phyloP scores from a whole-genome alignment of 1,140 invertebrate genomes.

The Aphaenogaster rudis region DNA sequence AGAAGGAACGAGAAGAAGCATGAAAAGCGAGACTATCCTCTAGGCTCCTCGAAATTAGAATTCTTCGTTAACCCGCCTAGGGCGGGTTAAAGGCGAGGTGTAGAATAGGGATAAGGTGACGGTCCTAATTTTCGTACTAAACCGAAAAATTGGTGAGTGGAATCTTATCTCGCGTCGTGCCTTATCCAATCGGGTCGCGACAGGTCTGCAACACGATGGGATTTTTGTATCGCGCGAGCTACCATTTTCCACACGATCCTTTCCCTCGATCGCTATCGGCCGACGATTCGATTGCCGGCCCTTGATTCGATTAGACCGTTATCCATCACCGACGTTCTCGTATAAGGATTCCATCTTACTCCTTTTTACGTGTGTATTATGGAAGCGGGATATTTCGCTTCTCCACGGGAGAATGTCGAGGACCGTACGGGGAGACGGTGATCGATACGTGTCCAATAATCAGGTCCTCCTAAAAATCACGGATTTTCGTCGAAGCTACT shows the following conservation, averaged over 20 bases:
- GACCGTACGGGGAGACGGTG: not conserved
- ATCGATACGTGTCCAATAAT: conserved; percentile 71
- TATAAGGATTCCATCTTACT: conserved; percentile 27
- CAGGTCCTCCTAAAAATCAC: conserved; percentile 65
- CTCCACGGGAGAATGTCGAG: not conserved
- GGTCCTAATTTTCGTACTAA: conserved; percentile 65
- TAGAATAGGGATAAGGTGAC: conserved; percentile 19
- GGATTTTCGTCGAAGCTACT: conserved; percentile 61
- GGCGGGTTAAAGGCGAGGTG: not conserved
- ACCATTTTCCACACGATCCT: not conserved
- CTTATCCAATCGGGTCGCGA: not conserved
- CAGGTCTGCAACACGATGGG: conserved; percentile 2
- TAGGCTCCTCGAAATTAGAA: conserved; percentile 72
- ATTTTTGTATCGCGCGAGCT: conserved; percentile 12
- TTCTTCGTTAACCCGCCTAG: conserved; percentile 70
- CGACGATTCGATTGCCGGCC: not conserved
- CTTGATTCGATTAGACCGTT: conserved; percentile 45
- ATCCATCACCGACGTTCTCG: conserved; percentile 38
- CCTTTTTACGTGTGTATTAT: conserved; percentile 46
- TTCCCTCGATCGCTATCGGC: conserved; percentile 19
- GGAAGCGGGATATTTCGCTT: conserved; percentile 21
- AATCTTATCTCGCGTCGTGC: conserved; percentile 49
- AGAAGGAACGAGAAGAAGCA: conserved; percentile 54
- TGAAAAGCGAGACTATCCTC: conserved; percentile 56
- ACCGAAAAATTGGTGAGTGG: conserved; percentile 64